Evolutionary conservation across 2,888 invertebrate genomes (phyloP).

Genomic region (Petrolisthes cinctipes): DNA sequence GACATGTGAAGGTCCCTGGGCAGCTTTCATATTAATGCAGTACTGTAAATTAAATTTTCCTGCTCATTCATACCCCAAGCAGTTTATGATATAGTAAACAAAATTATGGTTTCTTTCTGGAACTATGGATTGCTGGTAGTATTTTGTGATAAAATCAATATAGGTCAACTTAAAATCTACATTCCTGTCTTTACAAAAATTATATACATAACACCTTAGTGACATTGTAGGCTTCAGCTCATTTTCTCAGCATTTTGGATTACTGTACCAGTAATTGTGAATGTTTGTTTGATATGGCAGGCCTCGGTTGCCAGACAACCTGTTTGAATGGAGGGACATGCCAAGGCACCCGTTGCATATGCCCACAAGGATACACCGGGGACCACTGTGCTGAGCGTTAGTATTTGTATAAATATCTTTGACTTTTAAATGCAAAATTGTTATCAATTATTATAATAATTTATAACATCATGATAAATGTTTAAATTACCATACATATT

Average conservation of each 20-base stretch:
- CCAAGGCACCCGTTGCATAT: constrained; percentile 79
- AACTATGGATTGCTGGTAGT: too few species aligned
- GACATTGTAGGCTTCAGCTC: background rate
- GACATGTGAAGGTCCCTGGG: too few species aligned
- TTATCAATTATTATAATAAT: too few species aligned
- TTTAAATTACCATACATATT: too few species aligned
- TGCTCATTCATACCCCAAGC: too few species aligned
- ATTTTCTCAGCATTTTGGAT: background rate
- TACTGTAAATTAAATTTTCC: too few species aligned
- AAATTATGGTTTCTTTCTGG: too few species aligned
- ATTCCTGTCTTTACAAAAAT: background rate
- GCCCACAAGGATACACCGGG: constrained; percentile 81
- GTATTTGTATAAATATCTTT: constrained; percentile 19
- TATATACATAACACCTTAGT: background rate
- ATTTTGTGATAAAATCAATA: too few species aligned
- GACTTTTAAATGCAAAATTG: too few species aligned
- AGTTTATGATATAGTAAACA: too few species aligned
- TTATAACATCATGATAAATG: too few species aligned
- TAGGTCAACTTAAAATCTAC: background rate
- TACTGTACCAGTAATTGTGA: background rate
- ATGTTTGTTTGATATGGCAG: constrained; percentile 62
- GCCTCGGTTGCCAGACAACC: constrained; percentile 77
- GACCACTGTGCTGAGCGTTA: constrained; percentile 81
- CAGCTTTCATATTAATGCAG: too few species aligned
- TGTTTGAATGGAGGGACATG: constrained; percentile 86